phyloP scores from a whole-genome alignment of 2,888 invertebrate genomes.

The Mesodorylaimus sp. region DNA sequence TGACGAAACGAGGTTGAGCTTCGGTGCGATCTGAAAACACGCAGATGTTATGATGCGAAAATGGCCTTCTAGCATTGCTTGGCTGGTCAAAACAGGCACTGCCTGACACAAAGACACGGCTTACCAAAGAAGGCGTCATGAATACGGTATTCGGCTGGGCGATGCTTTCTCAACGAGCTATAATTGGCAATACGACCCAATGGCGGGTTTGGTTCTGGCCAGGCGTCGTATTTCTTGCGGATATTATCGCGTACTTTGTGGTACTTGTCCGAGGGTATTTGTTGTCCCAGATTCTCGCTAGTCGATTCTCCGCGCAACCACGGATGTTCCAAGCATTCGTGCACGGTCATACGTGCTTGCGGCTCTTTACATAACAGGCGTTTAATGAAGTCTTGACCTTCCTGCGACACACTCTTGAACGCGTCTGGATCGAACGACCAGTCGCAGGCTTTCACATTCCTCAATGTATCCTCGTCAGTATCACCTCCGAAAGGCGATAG shows the following conservation, averaged over 20 bases:
- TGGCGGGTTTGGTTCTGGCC: constrained; percentile 55
- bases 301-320: constrained; percentile 59
- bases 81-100: too few relatives aligned
- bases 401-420: constrained; percentile 78
- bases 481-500: constrained; percentile 97
- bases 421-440: constrained; percentile 97
- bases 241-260: constrained; percentile 68
- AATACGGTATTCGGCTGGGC: constrained; percentile 87
- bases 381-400: constrained; percentile 93
- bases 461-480: constrained; percentile 89
- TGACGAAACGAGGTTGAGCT: constrained; percentile 92
- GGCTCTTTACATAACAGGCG: constrained; percentile 74
- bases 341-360: constrained; percentile 93
- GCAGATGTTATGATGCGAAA: too few relatives aligned
- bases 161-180: constrained; percentile 78
- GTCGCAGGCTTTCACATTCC: constrained; percentile 93
- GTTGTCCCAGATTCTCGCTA: constrained; percentile 31
- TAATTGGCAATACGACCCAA: constrained; percentile 93
- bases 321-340: constrained; percentile 81
- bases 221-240: constrained; percentile 44
- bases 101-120: too few relatives aligned
- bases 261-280: constrained; percentile 64
- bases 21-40: constrained; percentile 67
- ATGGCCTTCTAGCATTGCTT: too few relatives aligned
- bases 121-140: constrained; percentile 81